Conservation (phyloP, 2,888 invertebrate genomes). For the Acronicta leporina region DNA sequence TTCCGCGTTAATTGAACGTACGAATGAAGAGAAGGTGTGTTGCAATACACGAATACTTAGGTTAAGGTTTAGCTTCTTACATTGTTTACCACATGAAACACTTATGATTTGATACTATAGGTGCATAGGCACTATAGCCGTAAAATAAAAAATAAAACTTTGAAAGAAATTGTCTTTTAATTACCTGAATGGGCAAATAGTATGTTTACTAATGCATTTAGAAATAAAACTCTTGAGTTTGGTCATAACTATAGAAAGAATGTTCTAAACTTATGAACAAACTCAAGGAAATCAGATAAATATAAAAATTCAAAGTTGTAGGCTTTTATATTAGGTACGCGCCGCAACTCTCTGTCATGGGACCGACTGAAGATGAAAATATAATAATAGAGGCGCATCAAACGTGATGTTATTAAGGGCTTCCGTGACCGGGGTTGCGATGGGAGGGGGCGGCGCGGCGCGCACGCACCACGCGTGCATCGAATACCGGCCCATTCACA, state of each 20-base stretch:
- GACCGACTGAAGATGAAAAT: constrained; percentile 86
- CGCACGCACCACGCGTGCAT: constrained; percentile 82
- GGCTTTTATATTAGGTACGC: constrained; percentile 67
- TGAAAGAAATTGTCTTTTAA: too few relatives aligned
- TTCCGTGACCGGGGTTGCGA: constrained; percentile 83
- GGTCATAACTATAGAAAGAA: too few relatives aligned
- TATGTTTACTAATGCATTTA: too few relatives aligned
- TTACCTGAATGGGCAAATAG: too few relatives aligned
- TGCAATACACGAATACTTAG: constrained; percentile 7
- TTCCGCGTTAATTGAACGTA: constrained; percentile 39
- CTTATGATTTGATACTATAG: too few relatives aligned
- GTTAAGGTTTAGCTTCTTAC: constrained; percentile 4
- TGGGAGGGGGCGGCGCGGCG: constrained; percentile 60
- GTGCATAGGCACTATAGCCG: too few relatives aligned
- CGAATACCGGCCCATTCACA: constrained; percentile 82
- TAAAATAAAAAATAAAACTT: too few relatives aligned
- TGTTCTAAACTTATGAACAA: background rate
- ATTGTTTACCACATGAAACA: background rate
- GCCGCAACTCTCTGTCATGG: constrained; percentile 80
- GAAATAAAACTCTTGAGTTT: too few relatives aligned
- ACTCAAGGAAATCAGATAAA: constrained; percentile 51
- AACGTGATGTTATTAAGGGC: constrained; percentile 89
- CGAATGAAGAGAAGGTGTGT: constrained; percentile 30
- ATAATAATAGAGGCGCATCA: constrained; percentile 89
- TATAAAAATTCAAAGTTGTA: constrained; percentile 69